These are phyloP conservation scores for Podotricha telesiphe DNA, from an alignment of 2,888 invertebrate genomes.

Conservation along the genomic window DNA sequence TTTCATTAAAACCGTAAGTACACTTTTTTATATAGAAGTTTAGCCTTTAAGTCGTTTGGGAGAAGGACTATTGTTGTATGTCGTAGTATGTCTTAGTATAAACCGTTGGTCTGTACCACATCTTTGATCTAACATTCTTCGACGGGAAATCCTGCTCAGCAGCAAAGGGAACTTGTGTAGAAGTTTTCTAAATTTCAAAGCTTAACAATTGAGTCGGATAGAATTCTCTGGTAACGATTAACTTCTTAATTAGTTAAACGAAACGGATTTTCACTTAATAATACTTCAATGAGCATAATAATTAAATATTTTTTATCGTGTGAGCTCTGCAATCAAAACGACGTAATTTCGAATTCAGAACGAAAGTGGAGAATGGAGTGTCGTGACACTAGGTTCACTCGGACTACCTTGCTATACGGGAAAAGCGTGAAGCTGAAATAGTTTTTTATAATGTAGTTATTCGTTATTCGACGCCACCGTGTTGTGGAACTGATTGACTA, in stretches of 20 bases:
- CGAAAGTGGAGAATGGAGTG: too few relatives aligned
- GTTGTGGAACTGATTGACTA: too few relatives aligned
- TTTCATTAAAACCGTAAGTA: conserved; percentile 22
- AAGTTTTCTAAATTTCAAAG: conserved; percentile 45
- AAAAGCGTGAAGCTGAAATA: too few relatives aligned
- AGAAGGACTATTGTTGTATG: conserved; percentile 23
- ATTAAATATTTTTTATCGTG: not conserved
- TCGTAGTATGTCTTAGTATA: not conserved
- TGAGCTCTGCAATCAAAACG: too few relatives aligned
- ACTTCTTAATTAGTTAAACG: conserved; percentile 31
- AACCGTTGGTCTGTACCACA: conserved; percentile 23
- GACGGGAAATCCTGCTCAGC: conserved; percentile 50
- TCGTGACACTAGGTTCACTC: too few relatives aligned
- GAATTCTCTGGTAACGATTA: conserved; percentile 34
- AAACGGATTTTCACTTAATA: conserved; percentile 4
- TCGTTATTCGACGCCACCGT: too few relatives aligned
- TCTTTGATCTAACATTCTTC: conserved; percentile 51
- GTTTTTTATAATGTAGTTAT: too few relatives aligned
- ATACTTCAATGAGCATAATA: not conserved
- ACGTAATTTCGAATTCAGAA: too few relatives aligned
- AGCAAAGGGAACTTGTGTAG: conserved; percentile 46
- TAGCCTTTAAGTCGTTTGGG: not conserved
- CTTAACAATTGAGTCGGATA: conserved; percentile 43
- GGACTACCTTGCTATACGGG: too few relatives aligned
- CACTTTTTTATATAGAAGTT: not conserved